Conservation (phyloP, 35 echinoderm and acorn worm genomes). For the Ophiothrix spiculata region DNA sequence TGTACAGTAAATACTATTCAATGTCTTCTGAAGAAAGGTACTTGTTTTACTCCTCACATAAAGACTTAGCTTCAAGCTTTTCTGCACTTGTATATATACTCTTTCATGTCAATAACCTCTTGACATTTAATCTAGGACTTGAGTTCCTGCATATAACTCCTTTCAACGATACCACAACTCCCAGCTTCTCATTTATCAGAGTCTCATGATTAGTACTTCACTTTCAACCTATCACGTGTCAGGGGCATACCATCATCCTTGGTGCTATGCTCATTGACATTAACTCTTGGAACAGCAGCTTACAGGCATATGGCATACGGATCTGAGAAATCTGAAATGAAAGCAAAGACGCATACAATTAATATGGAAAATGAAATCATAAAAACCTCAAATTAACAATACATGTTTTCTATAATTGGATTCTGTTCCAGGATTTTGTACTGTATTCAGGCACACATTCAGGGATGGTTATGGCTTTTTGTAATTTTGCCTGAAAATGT, state of each 20-base stretch:
- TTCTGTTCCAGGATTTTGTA: not conserved
- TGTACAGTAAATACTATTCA: too few species aligned
- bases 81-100: not conserved
- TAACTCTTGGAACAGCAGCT: constrained; percentile 95
- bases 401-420: not conserved
- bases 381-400: not conserved
- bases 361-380: not conserved
- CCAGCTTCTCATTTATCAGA: too few species aligned
- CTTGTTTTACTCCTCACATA: too few species aligned
- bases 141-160: not conserved
- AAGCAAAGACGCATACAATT: too few species aligned
- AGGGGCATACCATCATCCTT: constrained; percentile 80
- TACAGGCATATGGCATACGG: constrained; percentile 93
- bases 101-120: too few species aligned
- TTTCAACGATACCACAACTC: too few species aligned
- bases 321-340: constrained; percentile 89
- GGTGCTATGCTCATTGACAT: constrained; percentile 98
- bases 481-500: too few species aligned
- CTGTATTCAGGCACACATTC: too few species aligned
- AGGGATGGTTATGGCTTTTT: too few species aligned
- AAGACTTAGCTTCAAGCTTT: not conserved
- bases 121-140: not conserved
- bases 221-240: too few species aligned
- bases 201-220: too few species aligned
- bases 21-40: too few species aligned